Evolutionary conservation across 2,113 vertebrate species (phyloP), one percentile per base, ranked within the genome.

Genomic region (Cnemophilus loriae): DNA sequence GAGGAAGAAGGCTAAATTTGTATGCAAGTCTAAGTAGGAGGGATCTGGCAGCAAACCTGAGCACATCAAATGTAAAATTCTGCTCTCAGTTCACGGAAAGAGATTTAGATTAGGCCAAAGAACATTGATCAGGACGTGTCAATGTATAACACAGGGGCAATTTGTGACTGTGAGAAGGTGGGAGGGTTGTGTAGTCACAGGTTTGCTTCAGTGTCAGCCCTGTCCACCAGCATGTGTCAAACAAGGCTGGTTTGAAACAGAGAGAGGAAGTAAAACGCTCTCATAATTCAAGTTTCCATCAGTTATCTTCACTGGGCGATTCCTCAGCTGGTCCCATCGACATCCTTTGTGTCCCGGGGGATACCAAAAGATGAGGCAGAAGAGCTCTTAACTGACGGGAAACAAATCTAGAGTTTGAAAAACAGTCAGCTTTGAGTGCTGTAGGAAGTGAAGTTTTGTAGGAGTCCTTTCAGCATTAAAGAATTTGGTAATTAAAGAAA

Each of bases 151-250:
- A 9, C 3, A 35, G 53, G 46, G 57, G 28, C 27, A 60, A 3
- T 30, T 24, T 47, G 49, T 24, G 68, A 13, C 28, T 59, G 13
- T 39, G 50, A 18, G 17, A 56, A 35, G n/a, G n/a, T 28, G 11
- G 10, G 19, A 69, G 21, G 32, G 6, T n/a, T 11, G 4, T 39
- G 13, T 16, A 21, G 74, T 32, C 27, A 60, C 27, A 49, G 28
- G 4, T 39, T 61, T 65, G 49, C 39, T 52, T 68, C 57, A 32
- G 78, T 47, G 78, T 39, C 82, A 61, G 50, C 7, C 23, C 17
- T 56, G 30, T 55, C 50, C 26, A 21, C 18, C 16, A 32, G 13
- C 10, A 32, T 1, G 1, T 1, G 3, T 20, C 1, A 1, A 20
- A 37, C 0, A 4, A 76, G 21, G 24, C 5, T 8, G 8, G 4